Evolutionary conservation across 1,140 invertebrate species (phyloP), one percentile per base, ranked within the genome.

Genomic region (Macrobrachium nipponense): DNA sequence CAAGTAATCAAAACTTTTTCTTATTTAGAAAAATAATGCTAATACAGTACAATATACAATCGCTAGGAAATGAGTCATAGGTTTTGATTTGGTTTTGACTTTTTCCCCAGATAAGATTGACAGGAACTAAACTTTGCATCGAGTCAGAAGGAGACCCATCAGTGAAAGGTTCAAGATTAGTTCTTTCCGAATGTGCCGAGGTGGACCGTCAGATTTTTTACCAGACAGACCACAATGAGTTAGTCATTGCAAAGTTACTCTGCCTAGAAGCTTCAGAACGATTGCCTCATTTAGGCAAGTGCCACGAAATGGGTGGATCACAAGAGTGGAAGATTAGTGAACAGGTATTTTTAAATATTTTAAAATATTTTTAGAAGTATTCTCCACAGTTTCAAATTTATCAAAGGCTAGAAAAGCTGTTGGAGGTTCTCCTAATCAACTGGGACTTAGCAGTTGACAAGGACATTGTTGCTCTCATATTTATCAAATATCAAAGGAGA

Each of bases 241-340:
- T 98, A n/a, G 94, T 97, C 18, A 91, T 99, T 51, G 95, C 95
- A 2, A 94, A 96, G 88, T 92, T 97, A 36, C 91, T 98, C 1
- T 99, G 98, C 90, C 90, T 99, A 81, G 97, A 98, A 91, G 94
- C 95, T 5, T 92, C 91, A 5, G 91, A 93, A 68, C 91, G 93
- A 59, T 89, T 90, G 68, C 95, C 96, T 0, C 92, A 94, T 72
- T 91, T 98, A 12, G 94, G 94, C 81, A 98, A 98, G 91, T 99
- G 98, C 90, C 97, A 98, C 90, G 97, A 98, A 91, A 95, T 96
- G 93, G 95, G 96, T 20, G 96, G 95, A 1, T 93, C 95, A 88
- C 97, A 98, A 91, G 95, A 96, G 88, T 99, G 97, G 97, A 94
- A 94, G 80, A 94, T 96, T 89, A 95, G 94, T 88, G 93, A 93